These are phyloP conservation scores for Nasonia vitripennis DNA, from an alignment of 1,140 invertebrate genomes.

Conservation along the genomic window DNA sequence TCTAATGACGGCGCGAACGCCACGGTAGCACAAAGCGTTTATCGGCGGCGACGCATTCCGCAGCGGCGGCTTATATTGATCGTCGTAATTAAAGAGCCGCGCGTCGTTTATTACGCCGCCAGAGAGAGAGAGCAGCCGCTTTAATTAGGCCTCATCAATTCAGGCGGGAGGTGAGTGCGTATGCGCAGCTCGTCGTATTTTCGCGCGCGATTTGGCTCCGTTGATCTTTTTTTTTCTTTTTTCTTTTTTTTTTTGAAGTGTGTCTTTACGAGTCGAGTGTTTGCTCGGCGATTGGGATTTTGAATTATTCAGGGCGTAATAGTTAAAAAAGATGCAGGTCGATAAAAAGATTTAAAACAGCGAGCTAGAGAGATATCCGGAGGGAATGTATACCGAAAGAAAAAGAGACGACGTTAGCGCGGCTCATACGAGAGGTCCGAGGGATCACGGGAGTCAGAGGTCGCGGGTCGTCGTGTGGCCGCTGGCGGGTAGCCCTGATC, in stretches of 20 bases:
- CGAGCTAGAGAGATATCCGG: too few species aligned
- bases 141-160: slow-evolving; percentile 74
- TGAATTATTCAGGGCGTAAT: too few species aligned
- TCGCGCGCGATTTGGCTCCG: slow-evolving; percentile 26
- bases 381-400: neutral
- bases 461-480: slow-evolving; percentile 60
- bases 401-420: neutral
- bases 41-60: slow-evolving; percentile 63
- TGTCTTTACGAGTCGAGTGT: slow-evolving; percentile 43
- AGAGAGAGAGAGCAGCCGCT: slow-evolving; percentile 42
- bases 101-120: slow-evolving; percentile 70
- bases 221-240: too few species aligned
- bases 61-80: slow-evolving; percentile 68
- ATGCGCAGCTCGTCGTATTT: neutral
- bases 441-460: slow-evolving; percentile 67
- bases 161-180: neutral
- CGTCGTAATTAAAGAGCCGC: slow-evolving; percentile 70
- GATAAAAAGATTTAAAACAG: too few species aligned
- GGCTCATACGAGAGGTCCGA: slow-evolving; percentile 13
- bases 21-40: slow-evolving; percentile 71
- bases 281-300: too few species aligned
- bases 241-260: slow-evolving; percentile 10
- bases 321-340: too few species aligned
- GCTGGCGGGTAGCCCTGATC: slow-evolving; percentile 71
- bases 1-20: slow-evolving; percentile 37